Evolutionary conservation across 2,888 invertebrate species (phyloP), one percentile per base, ranked within the genome.

Genomic region (Hirtodrosophila cameraria): DNA sequence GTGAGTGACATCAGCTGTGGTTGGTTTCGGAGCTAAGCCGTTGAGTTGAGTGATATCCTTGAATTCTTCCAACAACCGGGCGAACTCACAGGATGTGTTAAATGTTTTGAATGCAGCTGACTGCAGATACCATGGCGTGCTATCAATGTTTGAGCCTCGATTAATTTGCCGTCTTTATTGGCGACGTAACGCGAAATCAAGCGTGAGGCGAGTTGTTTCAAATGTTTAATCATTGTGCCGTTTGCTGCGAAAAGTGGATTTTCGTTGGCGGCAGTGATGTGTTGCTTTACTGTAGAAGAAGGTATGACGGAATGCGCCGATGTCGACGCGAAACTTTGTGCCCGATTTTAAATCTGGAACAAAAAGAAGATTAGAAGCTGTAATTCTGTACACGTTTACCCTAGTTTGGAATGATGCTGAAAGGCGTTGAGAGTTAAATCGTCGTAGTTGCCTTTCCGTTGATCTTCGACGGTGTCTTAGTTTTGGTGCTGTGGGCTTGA

Each of bases 141-240:
- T 38, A 38, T 6, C 11, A 38, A 11, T 11, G 36, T 38, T 11
- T 38, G 36, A n/a, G 36, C 20, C 11, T 38, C 36, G 36, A 38
- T 12, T 38, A 23, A 2, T n/a, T 20, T 38, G 2, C 11, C 12
- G 2, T 11, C 2, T 9, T 20, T 38, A 7, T 20, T 12, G 12
- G 7, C 36, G 20, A 11, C 36, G 18, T 11, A 36, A 9, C 1
- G 18, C 36, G 12, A 36, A 20, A 38, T 38, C 38, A 12, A 38
- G 38, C 2, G 18, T 38, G 20, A 38, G 20, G 7, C 20, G 38
- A 38, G 20, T 38, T 20, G 38, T 23, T 7, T 20, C 38, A 23
- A 20, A 38, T 9, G 38, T 7, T 36, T 36, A 2, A 36, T 36
- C 2, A 5, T 0, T 18, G 36, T 12, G n/a, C 36, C 36, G 9